Conservation (phyloP, 2,113 vertebrate species). For the Lipophrys pholis region DNA sequence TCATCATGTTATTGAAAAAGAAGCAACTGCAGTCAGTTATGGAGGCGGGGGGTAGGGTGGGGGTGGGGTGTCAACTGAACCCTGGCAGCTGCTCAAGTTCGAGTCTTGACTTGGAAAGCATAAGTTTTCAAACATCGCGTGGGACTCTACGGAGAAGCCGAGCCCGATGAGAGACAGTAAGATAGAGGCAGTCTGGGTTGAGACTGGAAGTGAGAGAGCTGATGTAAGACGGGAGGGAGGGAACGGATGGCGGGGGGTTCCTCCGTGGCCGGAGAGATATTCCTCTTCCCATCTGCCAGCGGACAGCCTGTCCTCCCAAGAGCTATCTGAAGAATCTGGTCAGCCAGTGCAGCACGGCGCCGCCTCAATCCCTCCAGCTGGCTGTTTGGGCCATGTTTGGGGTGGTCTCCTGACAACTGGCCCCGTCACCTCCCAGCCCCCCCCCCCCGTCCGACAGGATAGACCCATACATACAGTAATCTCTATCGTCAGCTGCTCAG, state of each 20-base stretch:
- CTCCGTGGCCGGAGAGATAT: constrained; percentile 50
- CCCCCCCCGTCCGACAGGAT: constrained; percentile 37
- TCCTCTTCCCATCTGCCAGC: constrained; percentile 69
- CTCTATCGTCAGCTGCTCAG: constrained; percentile 47
- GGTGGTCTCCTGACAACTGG: constrained; percentile 82
- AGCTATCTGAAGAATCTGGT: constrained; percentile 82
- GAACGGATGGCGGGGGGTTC: constrained; percentile 26
- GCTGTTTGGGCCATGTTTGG: constrained; percentile 80
- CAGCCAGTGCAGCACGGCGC: constrained; percentile 79
- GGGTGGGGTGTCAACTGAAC: constrained; percentile 32
- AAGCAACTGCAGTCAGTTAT: constrained; percentile 37
- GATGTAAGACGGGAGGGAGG: constrained; percentile 41
- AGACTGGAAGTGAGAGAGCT: constrained; percentile 38
- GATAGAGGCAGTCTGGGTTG: constrained; percentile 33
- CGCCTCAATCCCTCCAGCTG: constrained; percentile 80
- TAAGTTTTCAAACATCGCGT: constrained; percentile 42
- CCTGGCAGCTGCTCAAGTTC: constrained; percentile 63
- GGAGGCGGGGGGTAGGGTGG: background rate
- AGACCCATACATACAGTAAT: constrained; percentile 27
- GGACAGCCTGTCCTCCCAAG: constrained; percentile 72
- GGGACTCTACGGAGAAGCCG: constrained; percentile 36
- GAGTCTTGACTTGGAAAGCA: constrained; percentile 22
- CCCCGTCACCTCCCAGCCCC: constrained; percentile 54
- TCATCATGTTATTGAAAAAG: constrained; percentile 30
- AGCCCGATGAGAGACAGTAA: constrained; percentile 38